Conservation (phyloP, 2,797 vertebrate genomes). For the Epinephelus coioides region DNA sequence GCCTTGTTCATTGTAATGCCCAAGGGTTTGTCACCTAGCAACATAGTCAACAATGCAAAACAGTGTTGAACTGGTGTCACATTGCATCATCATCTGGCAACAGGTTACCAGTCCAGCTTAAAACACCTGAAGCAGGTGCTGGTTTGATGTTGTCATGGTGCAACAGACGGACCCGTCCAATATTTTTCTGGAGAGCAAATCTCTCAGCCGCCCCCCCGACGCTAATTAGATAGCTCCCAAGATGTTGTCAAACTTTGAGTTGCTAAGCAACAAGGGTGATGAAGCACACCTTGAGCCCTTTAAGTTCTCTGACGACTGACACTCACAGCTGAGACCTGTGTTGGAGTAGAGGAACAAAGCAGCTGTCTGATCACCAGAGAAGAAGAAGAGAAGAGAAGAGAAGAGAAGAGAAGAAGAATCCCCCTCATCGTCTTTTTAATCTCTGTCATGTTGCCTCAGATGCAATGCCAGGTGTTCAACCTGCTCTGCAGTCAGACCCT, state of each 20-base stretch:
- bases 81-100: neutral
- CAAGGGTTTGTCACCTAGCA: constrained; percentile 24
- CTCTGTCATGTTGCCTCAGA: constrained; percentile 50
- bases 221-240: constrained; percentile 38
- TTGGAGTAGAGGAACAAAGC: constrained; percentile 3
- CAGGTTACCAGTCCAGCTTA: neutral
- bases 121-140: constrained; percentile 36
- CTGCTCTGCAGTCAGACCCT: constrained; percentile 27
- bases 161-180: neutral
- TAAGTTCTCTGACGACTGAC: constrained; percentile 6
- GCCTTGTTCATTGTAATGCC: neutral
- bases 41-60: neutral
- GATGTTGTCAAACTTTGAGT: constrained; percentile 45
- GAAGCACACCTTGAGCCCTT: constrained; percentile 30
- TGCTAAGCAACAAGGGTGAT: constrained; percentile 48
- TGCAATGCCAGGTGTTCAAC: constrained; percentile 68
- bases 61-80: neutral
- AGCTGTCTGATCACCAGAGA: too few relatives aligned
- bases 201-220: neutral
- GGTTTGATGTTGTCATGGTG: neutral
- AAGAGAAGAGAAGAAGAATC: constrained; percentile 4
- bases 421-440: constrained; percentile 45
- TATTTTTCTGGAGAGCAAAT: neutral
- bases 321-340: constrained; percentile 2
- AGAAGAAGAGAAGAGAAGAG: neutral